A percentile compares a stretch with the other conserved stretches of the same genome.
Evolutionary conservation across 2,888 invertebrate species (phyloP).

Genomic region (Cephus pygmeus): DNA sequence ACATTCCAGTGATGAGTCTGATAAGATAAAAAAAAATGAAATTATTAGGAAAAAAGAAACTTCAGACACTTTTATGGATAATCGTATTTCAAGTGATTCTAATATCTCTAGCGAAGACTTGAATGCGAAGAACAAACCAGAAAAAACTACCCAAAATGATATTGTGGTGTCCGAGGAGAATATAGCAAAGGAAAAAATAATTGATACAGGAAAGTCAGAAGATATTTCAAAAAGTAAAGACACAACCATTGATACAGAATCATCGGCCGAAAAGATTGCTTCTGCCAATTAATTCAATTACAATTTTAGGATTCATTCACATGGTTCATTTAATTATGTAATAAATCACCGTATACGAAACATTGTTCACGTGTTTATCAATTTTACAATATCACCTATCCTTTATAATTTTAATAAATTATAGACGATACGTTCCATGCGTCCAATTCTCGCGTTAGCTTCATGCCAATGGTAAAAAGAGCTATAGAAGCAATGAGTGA

Average conservation of each 20-base stretch:
- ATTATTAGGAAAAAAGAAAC: neutral
- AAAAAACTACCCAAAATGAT: neutral
- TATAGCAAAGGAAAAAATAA: neutral
- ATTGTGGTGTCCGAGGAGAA: neutral
- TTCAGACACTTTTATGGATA: neutral
- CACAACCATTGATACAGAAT: neutral
- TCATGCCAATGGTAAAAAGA: conserved; percentile 1
- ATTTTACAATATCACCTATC: neutral
- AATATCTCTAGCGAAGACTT: neutral
- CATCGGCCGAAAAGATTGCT: neutral
- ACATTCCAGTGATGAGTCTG: conserved; percentile 34
- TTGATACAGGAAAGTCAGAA: neutral
- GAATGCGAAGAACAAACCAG: neutral
- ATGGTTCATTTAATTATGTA: neutral
- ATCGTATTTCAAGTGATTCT: neutral
- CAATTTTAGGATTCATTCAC: neutral
- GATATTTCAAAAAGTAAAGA: neutral
- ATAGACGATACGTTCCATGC: neutral
- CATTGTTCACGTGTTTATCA: neutral
- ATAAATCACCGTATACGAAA: neutral
- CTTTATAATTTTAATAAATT: neutral
- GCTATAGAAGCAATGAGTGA: neutral
- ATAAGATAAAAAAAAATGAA: neutral
- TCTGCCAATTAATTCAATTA: neutral
- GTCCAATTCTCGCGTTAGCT: neutral